Percentiles rank a stretch among this genome's conserved stretches.
These are phyloP conservation scores for Troglohyphantes excavatus DNA, from an alignment of 2,888 invertebrate genomes.

Conservation along the genomic window DNA sequence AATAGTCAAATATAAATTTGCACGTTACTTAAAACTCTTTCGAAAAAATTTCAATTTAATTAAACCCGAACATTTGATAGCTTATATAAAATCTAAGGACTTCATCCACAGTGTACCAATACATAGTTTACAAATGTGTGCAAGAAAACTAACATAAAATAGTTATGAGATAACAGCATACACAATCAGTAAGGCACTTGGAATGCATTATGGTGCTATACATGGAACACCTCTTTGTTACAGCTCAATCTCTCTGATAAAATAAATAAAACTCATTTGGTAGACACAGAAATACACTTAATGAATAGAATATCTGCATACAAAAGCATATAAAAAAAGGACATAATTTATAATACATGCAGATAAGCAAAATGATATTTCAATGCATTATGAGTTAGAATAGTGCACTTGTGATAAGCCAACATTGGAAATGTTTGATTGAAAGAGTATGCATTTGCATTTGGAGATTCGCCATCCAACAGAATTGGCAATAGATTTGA, in stretches of 20 bases:
- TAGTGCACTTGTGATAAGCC: not conserved
- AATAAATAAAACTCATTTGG: slow-evolving; percentile 76
- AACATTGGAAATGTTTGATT: not conserved
- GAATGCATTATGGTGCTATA: slow-evolving; percentile 65
- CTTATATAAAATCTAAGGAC: too few species aligned
- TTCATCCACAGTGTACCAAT: not conserved
- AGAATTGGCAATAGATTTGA: too few species aligned
- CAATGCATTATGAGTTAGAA: not conserved
- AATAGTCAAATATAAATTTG: too few species aligned
- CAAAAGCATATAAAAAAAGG: slow-evolving; percentile 73
- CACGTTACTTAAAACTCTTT: too few species aligned
- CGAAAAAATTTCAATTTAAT: too few species aligned
- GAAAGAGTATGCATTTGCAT: not conserved
- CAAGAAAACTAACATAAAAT: slow-evolving; percentile 44
- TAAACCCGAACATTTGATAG: too few species aligned
- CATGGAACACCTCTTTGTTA: slow-evolving; percentile 45
- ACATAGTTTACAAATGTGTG: slow-evolving; percentile 29
- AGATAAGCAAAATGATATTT: slow-evolving; percentile 15
- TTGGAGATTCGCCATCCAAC: too few species aligned
- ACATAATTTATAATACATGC: slow-evolving; percentile 61
- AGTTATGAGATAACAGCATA: slow-evolving; percentile 49
- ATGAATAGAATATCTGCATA: slow-evolving; percentile 75
- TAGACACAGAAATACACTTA: slow-evolving; percentile 69
- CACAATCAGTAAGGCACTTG: slow-evolving; percentile 76
- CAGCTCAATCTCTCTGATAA: slow-evolving; percentile 51